A percentile compares a stretch with the other conserved stretches of the same genome.
phyloP scores from a whole-genome alignment of 2,113 vertebrate genomes.

The Takifugu bimaculatus region DNA sequence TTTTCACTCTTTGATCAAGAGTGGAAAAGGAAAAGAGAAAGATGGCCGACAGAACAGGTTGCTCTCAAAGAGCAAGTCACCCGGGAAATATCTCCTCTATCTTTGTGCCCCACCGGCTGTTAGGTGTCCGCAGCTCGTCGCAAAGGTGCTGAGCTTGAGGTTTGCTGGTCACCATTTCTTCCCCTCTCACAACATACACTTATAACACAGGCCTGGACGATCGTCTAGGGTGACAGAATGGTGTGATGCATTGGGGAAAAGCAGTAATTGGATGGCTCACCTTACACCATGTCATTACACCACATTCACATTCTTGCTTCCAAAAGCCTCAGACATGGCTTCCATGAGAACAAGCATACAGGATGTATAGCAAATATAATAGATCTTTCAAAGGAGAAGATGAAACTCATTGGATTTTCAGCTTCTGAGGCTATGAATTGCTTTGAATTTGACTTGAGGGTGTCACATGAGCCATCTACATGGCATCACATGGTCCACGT shows the following conservation, averaged over 20 bases:
- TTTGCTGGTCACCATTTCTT: background rate
- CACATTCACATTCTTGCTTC: too few species aligned
- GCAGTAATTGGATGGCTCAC: slow-evolving; percentile 46
- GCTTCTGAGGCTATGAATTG: slow-evolving; percentile 31
- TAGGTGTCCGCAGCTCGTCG: slow-evolving; percentile 27
- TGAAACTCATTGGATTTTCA: slow-evolving; percentile 35
- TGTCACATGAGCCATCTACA: slow-evolving; percentile 31
- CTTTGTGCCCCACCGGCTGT: slow-evolving; percentile 53
- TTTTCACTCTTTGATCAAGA: too few species aligned
- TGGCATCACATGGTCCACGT: slow-evolving; percentile 16
- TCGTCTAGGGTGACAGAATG: slow-evolving; percentile 14
- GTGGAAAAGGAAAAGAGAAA: slow-evolving; percentile 11
- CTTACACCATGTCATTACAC: background rate
- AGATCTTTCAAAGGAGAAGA: slow-evolving; percentile 36
- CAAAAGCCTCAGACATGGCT: too few species aligned
- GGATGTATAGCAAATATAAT: slow-evolving; percentile 30
- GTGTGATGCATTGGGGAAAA: slow-evolving; percentile 8
- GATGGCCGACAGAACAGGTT: slow-evolving; percentile 40
- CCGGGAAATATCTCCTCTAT: slow-evolving; percentile 55
- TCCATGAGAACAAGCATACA: too few species aligned
- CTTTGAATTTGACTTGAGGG: slow-evolving; percentile 40
- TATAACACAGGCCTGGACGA: slow-evolving; percentile 6
- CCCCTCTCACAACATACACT: background rate
- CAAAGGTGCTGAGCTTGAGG: slow-evolving; percentile 34
- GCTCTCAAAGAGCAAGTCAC: slow-evolving; percentile 44